These are phyloP conservation scores for Dendropsophus ebraccatus DNA, from an alignment of 2,113 vertebrate species.

Conservation along the genomic window DNA sequence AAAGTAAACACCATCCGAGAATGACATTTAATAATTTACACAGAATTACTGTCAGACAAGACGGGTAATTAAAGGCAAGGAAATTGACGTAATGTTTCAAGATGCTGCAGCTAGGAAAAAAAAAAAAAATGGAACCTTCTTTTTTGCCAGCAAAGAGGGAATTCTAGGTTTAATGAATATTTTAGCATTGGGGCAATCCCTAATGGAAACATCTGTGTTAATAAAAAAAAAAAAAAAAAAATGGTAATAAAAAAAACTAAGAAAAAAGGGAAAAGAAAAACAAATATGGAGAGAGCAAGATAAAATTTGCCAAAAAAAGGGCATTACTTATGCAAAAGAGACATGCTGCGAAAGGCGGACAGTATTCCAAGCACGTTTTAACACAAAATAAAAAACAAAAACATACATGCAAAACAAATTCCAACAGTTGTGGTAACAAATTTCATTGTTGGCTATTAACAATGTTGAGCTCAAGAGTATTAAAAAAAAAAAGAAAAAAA, in stretches of 20 bases:
- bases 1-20: constrained; percentile 77
- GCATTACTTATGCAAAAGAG: constrained; percentile 75
- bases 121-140: constrained; percentile 49
- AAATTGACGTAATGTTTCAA: constrained; percentile 69
- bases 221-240: constrained; percentile 63
- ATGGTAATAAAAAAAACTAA: constrained; percentile 67
- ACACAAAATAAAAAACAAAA: not conserved
- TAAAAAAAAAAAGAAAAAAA: not conserved
- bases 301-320: constrained; percentile 68
- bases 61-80: constrained; percentile 74
- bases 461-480: not conserved
- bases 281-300: constrained; percentile 68
- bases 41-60: constrained; percentile 75
- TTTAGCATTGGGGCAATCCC: constrained; percentile 69
- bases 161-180: constrained; percentile 65
- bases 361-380: constrained; percentile 44
- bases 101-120: too few relatives aligned
- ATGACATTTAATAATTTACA: constrained; percentile 79
- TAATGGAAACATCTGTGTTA: constrained; percentile 74
- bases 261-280: constrained; percentile 64
- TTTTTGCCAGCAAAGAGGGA: constrained; percentile 63
- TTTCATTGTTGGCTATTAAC: not conserved
- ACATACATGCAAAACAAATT: constrained; percentile 8
- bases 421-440: constrained; percentile 12
- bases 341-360: constrained; percentile 70